Evolutionary conservation across 2,888 invertebrate species (phyloP).

Genomic region (Cataglyphis albicans): DNA sequence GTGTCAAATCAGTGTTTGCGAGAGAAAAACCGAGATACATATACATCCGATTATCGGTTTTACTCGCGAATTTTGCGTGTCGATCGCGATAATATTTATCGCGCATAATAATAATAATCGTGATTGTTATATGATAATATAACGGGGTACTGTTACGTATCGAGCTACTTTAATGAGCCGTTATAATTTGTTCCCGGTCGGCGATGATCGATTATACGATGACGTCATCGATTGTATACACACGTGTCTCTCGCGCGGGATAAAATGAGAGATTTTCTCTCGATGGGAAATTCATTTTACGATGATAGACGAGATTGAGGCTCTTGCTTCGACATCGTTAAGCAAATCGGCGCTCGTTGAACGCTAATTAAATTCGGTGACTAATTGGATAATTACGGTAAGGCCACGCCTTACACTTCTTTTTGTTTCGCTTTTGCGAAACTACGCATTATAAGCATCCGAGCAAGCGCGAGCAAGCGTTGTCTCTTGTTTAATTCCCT

Average conservation of each 20-base stretch:
- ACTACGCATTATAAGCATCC: not conserved
- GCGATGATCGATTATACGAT: not conserved
- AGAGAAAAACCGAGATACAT: not conserved
- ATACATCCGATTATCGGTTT: not conserved
- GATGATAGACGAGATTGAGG: not conserved
- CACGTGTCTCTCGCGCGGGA: not conserved
- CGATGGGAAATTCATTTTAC: not conserved
- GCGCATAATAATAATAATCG: not conserved
- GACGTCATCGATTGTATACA: not conserved
- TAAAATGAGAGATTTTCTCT: not conserved
- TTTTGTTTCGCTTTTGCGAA: not conserved
- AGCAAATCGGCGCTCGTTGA: conserved; percentile 15
- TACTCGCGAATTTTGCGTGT: not conserved
- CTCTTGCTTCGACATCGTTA: not conserved
- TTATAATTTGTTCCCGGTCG: not conserved
- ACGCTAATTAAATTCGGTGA: conserved; percentile 20
- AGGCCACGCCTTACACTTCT: not conserved
- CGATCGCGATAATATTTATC: not conserved
- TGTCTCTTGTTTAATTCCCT: conserved; percentile 15
- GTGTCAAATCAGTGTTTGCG: not conserved
- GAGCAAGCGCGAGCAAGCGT: not conserved
- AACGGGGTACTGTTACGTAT: not conserved
- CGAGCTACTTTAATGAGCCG: not conserved
- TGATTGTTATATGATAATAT: not conserved
- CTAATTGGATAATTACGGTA: conserved; percentile 33